These are phyloP conservation scores for Strix uralensis DNA, from an alignment of 2,113 vertebrate genomes.

Conservation along the genomic window DNA sequence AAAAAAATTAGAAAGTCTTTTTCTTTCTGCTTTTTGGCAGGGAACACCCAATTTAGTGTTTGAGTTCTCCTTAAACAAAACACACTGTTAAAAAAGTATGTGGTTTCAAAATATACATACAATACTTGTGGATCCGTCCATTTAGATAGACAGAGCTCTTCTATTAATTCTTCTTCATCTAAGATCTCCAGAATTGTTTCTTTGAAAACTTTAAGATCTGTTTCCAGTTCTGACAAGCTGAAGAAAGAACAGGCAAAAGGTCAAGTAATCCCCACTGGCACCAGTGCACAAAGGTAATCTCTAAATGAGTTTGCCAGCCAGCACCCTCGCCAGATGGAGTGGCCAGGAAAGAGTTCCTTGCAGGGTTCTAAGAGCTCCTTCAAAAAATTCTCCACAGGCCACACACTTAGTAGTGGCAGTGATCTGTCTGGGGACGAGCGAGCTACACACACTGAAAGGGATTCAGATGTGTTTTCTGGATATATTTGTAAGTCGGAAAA, in stretches of 20 bases:
- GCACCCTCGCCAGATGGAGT: fast-evolving
- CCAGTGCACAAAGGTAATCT: background rate
- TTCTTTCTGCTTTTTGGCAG: background rate
- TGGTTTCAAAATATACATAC: constrained; percentile 76
- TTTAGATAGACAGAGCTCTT: constrained; percentile 94
- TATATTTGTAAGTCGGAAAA: background rate
- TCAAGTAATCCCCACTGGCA: background rate
- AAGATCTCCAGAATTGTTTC: constrained; percentile 92
- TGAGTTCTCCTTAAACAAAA: background rate
- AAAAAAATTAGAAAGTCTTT: background rate
- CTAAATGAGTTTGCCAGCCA: background rate
- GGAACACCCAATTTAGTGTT: background rate
- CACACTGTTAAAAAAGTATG: background rate
- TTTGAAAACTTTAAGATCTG: constrained; percentile 94
- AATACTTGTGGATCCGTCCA: constrained; percentile 88
- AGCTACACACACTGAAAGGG: background rate
- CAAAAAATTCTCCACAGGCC: background rate
- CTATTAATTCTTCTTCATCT: constrained; percentile 93
- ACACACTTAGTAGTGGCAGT: background rate
- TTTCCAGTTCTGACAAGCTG: constrained; percentile 96
- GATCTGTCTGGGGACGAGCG: background rate
- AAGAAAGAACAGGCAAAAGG: constrained; percentile 26
- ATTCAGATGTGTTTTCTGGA: background rate
- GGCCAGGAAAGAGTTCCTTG: background rate
- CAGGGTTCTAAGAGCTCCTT: background rate